Evolutionary conservation across 2,113 vertebrate species (phyloP).

Genomic region (Hemiprocne comata): DNA sequence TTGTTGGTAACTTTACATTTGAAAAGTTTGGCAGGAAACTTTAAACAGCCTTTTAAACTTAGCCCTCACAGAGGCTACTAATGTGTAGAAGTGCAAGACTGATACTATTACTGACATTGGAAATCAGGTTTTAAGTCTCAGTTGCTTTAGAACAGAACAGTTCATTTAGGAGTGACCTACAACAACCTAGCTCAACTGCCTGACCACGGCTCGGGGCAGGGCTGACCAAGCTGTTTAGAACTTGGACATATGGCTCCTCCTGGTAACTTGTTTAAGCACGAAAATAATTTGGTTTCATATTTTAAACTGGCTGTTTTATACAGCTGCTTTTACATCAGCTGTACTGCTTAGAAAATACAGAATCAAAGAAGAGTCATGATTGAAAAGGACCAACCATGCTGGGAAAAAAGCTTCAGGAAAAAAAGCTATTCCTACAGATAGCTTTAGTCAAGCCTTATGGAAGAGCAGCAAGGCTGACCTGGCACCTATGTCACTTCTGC

Average conservation of each 20-base stretch:
- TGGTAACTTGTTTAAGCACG: accelerated
- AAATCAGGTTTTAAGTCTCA: background rate
- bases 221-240: background rate
- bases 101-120: background rate
- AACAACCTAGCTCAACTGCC: background rate
- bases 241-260: accelerated
- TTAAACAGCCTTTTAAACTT: background rate
- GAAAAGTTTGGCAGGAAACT: background rate
- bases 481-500: accelerated
- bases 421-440: background rate
- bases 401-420: too few relatives aligned
- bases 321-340: background rate
- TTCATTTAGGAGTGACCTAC: background rate
- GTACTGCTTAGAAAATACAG: background rate
- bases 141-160: background rate
- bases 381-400: too few relatives aligned
- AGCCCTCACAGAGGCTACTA: background rate
- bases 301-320: background rate
- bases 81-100: background rate
- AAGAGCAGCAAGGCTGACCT: accelerated
- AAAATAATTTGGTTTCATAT: accelerated
- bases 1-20: background rate
- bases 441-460: too few relatives aligned
- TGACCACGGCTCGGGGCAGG: background rate
- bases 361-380: too few relatives aligned